Percentiles rank a stretch among this genome's conserved stretches.
phyloP scores from a whole-genome alignment of 2,888 invertebrate species.

The Brachyptera putata region DNA sequence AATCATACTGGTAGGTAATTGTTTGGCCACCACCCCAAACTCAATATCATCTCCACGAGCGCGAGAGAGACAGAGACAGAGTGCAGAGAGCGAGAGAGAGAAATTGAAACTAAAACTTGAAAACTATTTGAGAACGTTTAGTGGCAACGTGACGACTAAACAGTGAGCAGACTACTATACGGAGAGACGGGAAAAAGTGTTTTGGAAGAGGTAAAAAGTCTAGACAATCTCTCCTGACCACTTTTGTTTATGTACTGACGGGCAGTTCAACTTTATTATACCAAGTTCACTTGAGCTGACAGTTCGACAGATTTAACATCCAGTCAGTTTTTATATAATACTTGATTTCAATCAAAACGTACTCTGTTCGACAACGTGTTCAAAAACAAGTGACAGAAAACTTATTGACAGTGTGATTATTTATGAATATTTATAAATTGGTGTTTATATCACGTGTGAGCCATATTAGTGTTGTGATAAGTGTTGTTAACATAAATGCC shows the following conservation, averaged over 20 bases:
- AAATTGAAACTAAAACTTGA: conserved; percentile 5
- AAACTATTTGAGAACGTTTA: conserved; percentile 27
- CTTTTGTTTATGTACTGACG: not conserved
- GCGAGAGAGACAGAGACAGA: too few relatives aligned
- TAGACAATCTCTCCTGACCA: not conserved
- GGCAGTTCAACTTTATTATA: not conserved
- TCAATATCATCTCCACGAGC: not conserved
- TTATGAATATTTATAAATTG: too few relatives aligned
- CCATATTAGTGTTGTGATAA: not conserved
- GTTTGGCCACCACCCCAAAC: conserved; percentile 16
- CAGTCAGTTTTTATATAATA: not conserved
- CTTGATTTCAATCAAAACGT: not conserved
- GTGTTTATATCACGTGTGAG: not conserved
- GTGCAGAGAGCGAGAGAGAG: too few relatives aligned
- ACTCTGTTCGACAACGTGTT: too few relatives aligned
- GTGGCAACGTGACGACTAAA: conserved; percentile 12
- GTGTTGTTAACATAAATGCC: too few relatives aligned
- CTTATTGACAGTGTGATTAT: too few relatives aligned
- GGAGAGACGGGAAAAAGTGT: not conserved
- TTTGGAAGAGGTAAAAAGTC: not conserved
- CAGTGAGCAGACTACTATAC: conserved; percentile 4
- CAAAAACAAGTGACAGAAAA: too few relatives aligned
- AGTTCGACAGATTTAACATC: not conserved
- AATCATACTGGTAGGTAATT: conserved; percentile 25
- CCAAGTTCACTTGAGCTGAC: not conserved